phyloP scores from a whole-genome alignment of 1,140 invertebrate species.

The Wiebesia pumilae region DNA sequence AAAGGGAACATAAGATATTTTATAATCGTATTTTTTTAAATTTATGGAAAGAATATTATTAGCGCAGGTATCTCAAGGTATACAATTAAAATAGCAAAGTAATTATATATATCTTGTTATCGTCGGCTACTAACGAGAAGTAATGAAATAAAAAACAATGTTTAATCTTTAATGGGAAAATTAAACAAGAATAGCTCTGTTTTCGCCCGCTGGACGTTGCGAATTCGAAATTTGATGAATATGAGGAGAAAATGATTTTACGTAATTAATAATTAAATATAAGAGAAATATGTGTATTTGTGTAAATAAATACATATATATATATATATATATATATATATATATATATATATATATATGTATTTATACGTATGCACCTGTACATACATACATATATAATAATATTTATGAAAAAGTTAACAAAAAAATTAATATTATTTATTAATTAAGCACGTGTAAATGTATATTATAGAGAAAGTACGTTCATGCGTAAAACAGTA shows the following conservation, averaged over 20 bases:
- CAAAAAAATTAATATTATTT: background rate
- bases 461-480: conserved; percentile 44
- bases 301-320: too few relatives aligned
- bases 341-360: background rate
- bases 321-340: too few relatives aligned
- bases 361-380: background rate
- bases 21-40: conserved; percentile 6
- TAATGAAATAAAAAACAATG: too few relatives aligned
- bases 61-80: conserved; percentile 45
- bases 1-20: background rate
- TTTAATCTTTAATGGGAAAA: background rate
- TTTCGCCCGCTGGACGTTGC: conserved; percentile 31
- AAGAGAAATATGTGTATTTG: background rate
- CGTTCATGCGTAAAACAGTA: conserved; percentile 26
- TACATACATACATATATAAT: conserved; percentile 16
- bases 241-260: background rate
- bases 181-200: background rate
- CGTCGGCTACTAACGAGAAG: too few relatives aligned
- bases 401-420: background rate
- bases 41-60: background rate
- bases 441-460: conserved; percentile 31
- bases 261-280: conserved; percentile 2
- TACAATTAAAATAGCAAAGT: background rate
- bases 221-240: background rate
- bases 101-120: conserved; percentile 26